phyloP scores from a whole-genome alignment of 2,113 vertebrate genomes.

The Cyprinodon brontotheroides region DNA sequence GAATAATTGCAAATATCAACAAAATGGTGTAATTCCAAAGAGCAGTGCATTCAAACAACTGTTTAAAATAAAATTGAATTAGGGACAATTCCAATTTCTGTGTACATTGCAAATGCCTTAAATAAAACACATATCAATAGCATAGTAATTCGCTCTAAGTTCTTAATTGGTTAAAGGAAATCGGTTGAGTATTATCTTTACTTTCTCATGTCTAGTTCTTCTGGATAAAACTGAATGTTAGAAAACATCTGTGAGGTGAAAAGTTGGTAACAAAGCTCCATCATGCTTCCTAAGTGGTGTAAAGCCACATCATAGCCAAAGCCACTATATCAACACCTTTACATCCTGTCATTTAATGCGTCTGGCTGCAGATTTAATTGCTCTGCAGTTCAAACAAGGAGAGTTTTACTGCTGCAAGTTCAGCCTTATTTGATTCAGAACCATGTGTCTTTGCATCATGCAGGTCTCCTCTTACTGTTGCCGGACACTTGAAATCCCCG shows the following conservation, averaged over 20 bases:
- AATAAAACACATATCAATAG: not conserved
- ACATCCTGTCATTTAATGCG: not conserved
- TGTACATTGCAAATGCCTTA: not conserved
- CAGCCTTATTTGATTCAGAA: not conserved
- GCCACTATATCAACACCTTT: slow-evolving; percentile 17
- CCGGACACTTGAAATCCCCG: not conserved
- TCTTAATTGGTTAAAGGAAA: not conserved
- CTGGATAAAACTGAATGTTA: not conserved
- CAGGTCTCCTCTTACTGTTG: not conserved
- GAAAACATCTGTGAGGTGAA: not conserved
- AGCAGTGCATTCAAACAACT: too few relatives aligned
- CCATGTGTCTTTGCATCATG: not conserved
- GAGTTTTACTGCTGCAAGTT: not conserved
- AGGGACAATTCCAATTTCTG: not conserved
- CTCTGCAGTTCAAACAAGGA: slow-evolving; percentile 2
- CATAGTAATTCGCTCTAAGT: not conserved
- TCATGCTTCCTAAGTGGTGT: slow-evolving; percentile 7
- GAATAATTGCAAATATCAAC: too few relatives aligned
- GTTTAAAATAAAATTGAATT: too few relatives aligned
- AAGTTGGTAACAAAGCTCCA: not conserved
- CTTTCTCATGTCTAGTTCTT: not conserved
- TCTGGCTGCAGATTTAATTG: slow-evolving; percentile 12
- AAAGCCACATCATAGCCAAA: not conserved
- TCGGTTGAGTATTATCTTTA: not conserved
- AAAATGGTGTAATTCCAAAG: too few relatives aligned